Evolutionary conservation across 2,888 invertebrate species (phyloP), one percentile per base, ranked within the genome.

Genomic region (Lochmaea crataegi): DNA sequence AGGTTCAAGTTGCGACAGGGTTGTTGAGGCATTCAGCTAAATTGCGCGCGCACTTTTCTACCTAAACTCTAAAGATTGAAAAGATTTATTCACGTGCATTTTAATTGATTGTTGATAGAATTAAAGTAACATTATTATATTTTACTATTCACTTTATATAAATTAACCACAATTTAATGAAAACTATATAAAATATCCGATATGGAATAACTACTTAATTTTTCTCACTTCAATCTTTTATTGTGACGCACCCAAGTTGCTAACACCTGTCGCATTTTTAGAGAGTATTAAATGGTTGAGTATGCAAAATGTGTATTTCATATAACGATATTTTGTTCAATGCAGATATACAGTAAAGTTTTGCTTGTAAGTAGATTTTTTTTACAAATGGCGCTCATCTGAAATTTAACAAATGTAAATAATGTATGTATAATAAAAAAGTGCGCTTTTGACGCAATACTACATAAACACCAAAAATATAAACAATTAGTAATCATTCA

Each of bases 1-100:
- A 70, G 70, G 78, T 78, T 80, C 77, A 80, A 81, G 81, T 81
- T 83, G 82, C 83, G 82, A 81, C 83, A 82, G 81, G 81, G 81
- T 81, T 78, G 81, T 79, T 79, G 79, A 66, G 65, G 70, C 72
- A 66, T 71, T 67, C 64, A 68, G 70, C 61, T 65, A 26, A 38
- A 41, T 16, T 60, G 69, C 72, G 75, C 75, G 71, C 75, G 75
- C 75, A 68, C n/a, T 63, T 53, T 53, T 53, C 53, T 70, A 67
- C 71, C 72, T 67, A 68, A 73, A 70, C 71, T 71, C 42, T 75
- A 70, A 71, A 67, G 75, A 75, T 65, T 72, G 66, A 75, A 69
- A 75, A 71, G 67, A 73, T 69, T 66, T 48, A 65, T 68, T 73
- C 41, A 42, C 45, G 22, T 68, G 48, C n/a, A 56, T 66, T 63